A percentile compares a stretch with the other conserved stretches of the same genome.
Conservation (phyloP, 2,888 invertebrate species). For the Zonitis immaculata region DNA sequence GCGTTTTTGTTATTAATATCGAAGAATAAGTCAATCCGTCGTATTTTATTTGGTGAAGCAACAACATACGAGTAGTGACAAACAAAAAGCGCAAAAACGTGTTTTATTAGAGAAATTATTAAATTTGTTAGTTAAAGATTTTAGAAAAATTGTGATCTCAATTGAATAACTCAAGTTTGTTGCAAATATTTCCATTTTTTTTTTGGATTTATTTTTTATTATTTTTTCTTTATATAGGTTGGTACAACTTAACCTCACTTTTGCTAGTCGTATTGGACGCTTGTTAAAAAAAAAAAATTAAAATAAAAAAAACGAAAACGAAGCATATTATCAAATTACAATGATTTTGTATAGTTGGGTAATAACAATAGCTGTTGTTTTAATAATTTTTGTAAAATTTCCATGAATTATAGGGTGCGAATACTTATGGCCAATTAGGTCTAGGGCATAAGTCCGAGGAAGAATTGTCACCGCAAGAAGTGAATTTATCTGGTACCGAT, state of each 20-base stretch:
- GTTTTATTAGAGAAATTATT: background rate
- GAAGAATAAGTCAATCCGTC: conserved; percentile 9
- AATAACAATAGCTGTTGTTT: conserved; percentile 20
- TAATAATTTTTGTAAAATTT: background rate
- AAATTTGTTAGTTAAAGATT: background rate
- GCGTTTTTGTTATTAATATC: background rate
- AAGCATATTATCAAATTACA: conserved; percentile 15
- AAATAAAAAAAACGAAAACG: conserved; percentile 15
- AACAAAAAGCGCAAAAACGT: conserved; percentile 3
- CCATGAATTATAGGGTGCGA: conserved; percentile 62
- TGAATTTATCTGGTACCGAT: conserved; percentile 37
- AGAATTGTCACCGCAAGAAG: conserved; percentile 55
- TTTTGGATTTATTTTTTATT: background rate
- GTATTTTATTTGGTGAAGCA: conserved; percentile 1
- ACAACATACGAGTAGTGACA: conserved; percentile 7
- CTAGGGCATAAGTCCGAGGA: conserved; percentile 64
- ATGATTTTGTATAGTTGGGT: conserved; percentile 45
- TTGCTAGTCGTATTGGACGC: conserved; percentile 24
- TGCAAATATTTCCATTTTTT: background rate
- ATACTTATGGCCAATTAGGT: conserved; percentile 78
- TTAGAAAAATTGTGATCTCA: conserved; percentile 8
- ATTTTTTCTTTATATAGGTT: conserved; percentile 11
- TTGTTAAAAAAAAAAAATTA: conserved; percentile 29
- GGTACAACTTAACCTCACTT: conserved; percentile 27
- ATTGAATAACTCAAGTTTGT: background rate